Evolutionary conservation across 2,888 invertebrate genomes (phyloP), one percentile per base, ranked within the genome.

Genomic region (Barypeithes pellucidus): DNA sequence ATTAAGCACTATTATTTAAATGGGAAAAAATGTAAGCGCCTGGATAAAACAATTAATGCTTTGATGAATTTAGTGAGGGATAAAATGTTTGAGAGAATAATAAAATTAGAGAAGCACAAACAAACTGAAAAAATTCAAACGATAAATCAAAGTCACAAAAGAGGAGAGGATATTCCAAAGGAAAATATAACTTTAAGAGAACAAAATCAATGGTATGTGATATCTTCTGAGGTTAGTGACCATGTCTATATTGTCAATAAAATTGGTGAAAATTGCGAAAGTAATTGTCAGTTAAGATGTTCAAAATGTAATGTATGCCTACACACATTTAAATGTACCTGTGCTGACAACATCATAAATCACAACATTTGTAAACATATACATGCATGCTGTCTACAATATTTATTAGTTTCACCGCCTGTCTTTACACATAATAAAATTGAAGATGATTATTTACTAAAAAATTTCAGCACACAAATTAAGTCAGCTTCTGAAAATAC

Each of bases 1-100:
- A 52, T 81, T 20, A 80, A 81, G 72, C 65, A 76, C 72, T 77
- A 60, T 63, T 80, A 80, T 70, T 60, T 80, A 22, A 59, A 77
- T 7, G 79, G 79, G 3, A 79, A 76, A 70, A 76, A 72, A 60
- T 67, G 67, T 18, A 80, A 80, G 69, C 52, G 78, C 14, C 59
- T 80, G 3, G 81, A 80, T 62, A 78, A 75, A 72, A 69, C 72
- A 11, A 71, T 80, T 4, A 61, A 70, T 57, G 78, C 75, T 14
- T 33, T 81, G 7, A 75, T 80, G 75, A 75, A 68, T 45, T 78
- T 80, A 62, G 68, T 75, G n/a, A 68, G 77, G 59, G 77, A 79
- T 67, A 78, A 76, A 52, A 24, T 77, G 11, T 78, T 79, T 73
- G 76, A 79, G 14, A 67, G 67, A 39, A 20, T 80, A 18, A 77